Evolutionary conservation across 2,888 invertebrate species (phyloP), one percentile per base, ranked within the genome.

Genomic region (Bembecia ichneumoniformis): DNA sequence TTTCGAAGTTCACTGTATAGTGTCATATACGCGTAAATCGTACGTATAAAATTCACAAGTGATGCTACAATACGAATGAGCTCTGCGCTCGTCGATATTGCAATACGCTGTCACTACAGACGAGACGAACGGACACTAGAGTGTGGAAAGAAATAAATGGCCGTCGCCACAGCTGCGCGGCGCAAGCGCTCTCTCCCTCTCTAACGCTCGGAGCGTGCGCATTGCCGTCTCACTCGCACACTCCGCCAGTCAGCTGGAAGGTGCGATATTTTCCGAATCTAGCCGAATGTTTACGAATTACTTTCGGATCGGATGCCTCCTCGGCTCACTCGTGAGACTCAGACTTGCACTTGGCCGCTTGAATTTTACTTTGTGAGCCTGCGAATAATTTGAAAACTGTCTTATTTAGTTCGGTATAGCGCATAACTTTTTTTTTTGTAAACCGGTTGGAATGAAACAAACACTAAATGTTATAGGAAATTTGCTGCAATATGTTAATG

Each of bases 141-240:
- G n/a, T n/a, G 81, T 79, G 68, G 74, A 84, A 77, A 80, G 80
- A 77, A 81, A 76, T 79, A 77, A 82, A 84, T 84, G 84, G 84
- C 86, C 78, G 82, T 64, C 55, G 50, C 64, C 28, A 61, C 74
- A 68, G 71, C 63, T 79, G 81, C 80, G 82, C 78, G 77, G 66
- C 51, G 63, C 65, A 78, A 77, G 66, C 51, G 63, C 65, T 71
- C 69, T 56, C 57, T 63, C 64, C 52, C 55, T 55, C 60, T 60
- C 64, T 53, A 64, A 54, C 68, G 58, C 51, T 53, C 35, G 52
- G 48, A 51, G 34, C 28, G 17, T 47, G 52, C 54, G 57, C 59
- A 60, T 58, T 50, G 50, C 57, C 50, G 55, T 77, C 79, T 70
- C 78, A 59, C 67, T 83, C 73, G 55, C 64, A 49, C 77, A 46